Percentiles rank a stretch among this genome's conserved stretches.
phyloP scores from a whole-genome alignment of 2,888 invertebrate genomes.

The Harpalus rubripes region DNA sequence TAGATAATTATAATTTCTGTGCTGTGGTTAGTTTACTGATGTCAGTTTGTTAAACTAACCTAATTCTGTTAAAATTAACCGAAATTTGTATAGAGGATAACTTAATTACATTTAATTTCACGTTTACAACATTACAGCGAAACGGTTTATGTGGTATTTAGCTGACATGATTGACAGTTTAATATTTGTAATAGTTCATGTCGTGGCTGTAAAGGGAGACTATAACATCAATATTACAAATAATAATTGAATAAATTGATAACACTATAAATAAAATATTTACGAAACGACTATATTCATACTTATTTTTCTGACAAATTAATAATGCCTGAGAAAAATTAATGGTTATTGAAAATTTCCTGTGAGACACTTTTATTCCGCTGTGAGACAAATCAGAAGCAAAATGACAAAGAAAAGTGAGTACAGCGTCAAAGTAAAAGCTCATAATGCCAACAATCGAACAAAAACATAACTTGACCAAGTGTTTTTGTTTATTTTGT shows the following conservation, averaged over 20 bases:
- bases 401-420: too few species aligned
- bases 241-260: not conserved
- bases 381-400: too few species aligned
- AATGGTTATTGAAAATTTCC: too few species aligned
- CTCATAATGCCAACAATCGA: too few species aligned
- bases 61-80: not conserved
- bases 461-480: too few species aligned
- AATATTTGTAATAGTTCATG: not conserved
- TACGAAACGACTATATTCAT: too few species aligned
- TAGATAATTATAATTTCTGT: not conserved
- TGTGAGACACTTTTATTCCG: too few species aligned
- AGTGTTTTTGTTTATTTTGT: too few species aligned
- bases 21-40: conserved; percentile 1
- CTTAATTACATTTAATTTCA: conserved; percentile 3
- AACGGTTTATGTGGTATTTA: not conserved
- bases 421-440: too few species aligned
- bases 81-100: not conserved
- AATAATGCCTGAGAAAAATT: too few species aligned
- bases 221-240: not conserved
- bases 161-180: not conserved
- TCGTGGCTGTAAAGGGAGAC: not conserved
- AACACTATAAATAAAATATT: too few species aligned
- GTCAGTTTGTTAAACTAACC: not conserved
- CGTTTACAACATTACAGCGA: not conserved
- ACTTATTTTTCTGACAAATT: too few species aligned